Conservation (phyloP, 2,113 vertebrate genomes). For the human (Homo sapiens) region DNA sequence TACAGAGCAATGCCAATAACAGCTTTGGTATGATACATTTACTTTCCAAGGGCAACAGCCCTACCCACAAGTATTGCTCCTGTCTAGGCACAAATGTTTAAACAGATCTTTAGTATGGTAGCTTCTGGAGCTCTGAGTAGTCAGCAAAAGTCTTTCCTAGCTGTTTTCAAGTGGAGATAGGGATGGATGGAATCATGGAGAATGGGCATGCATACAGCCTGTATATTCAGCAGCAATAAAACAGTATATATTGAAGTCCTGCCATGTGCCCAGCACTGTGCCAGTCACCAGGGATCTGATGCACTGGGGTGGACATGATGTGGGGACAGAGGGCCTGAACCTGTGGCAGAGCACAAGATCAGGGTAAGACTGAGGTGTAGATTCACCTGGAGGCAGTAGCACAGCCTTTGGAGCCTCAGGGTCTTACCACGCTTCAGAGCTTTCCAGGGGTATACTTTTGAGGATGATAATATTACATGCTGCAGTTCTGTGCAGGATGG, state of each 20-base stretch:
- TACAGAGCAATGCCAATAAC: neutral
- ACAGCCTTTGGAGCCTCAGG: neutral
- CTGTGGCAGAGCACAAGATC: neutral
- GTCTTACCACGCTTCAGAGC: neutral
- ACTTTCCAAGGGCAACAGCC: neutral
- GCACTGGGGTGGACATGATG: neutral
- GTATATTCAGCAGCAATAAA: neutral
- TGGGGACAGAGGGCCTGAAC: neutral
- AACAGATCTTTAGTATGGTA: neutral
- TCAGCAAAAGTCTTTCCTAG: neutral
- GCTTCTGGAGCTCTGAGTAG: neutral
- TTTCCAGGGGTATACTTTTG: neutral
- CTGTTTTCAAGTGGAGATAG: neutral
- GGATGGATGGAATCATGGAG: neutral
- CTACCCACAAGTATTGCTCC: neutral
- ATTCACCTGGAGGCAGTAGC: neutral
- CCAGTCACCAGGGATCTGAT: neutral
- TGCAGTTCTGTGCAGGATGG: neutral
- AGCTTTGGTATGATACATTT: neutral
- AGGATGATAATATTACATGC: neutral
- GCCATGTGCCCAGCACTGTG: neutral
- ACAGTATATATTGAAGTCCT: neutral
- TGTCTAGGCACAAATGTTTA: neutral
- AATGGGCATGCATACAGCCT: too few species aligned
- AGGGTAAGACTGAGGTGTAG: rapidly evolving